Evolutionary conservation across 2,888 invertebrate genomes (phyloP).

Genomic region (Gnatocerus cornutus): DNA sequence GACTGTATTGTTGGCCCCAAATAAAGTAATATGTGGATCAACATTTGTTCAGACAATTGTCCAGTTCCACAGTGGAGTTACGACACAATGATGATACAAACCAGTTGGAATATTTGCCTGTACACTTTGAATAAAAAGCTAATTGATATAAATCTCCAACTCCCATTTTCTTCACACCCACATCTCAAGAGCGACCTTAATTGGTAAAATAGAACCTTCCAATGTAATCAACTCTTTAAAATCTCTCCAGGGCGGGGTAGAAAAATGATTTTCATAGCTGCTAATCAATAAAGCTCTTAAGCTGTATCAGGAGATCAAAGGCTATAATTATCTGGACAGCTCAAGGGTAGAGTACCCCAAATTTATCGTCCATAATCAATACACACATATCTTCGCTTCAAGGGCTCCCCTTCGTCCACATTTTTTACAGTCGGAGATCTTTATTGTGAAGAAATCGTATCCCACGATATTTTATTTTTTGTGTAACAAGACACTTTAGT

Average conservation of each 20-base stretch:
- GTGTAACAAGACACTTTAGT: conserved; percentile 31
- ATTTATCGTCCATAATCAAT: conserved; percentile 16
- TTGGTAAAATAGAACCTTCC: conserved; percentile 10
- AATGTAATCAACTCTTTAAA: background rate
- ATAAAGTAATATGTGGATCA: conserved; percentile 24
- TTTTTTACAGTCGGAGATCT: conserved; percentile 11
- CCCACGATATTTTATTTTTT: conserved; percentile 15
- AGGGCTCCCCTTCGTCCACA: conserved; percentile 3
- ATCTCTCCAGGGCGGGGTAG: conserved; percentile 4
- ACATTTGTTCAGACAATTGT: conserved; percentile 23
- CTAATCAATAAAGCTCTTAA: conserved; percentile 38
- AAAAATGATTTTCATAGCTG: conserved; percentile 24
- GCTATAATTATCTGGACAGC: conserved; percentile 38
- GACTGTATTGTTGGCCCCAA: conserved; percentile 13
- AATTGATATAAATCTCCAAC: conserved; percentile 22
- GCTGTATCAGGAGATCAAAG: conserved; percentile 31
- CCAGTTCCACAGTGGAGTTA: conserved; percentile 10
- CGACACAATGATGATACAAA: background rate
- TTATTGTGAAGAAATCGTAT: conserved; percentile 6
- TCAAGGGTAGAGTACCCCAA: conserved; percentile 27
- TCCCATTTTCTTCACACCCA: conserved; percentile 21
- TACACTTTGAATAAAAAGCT: conserved; percentile 5
- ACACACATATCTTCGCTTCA: conserved; percentile 15
- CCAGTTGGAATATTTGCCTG: conserved; percentile 2
- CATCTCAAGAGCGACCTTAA: conserved; percentile 11